Percentiles rank a stretch among this genome's conserved stretches.
Conservation (phyloP, 2,888 invertebrate species). For the Suillia variegata region DNA sequence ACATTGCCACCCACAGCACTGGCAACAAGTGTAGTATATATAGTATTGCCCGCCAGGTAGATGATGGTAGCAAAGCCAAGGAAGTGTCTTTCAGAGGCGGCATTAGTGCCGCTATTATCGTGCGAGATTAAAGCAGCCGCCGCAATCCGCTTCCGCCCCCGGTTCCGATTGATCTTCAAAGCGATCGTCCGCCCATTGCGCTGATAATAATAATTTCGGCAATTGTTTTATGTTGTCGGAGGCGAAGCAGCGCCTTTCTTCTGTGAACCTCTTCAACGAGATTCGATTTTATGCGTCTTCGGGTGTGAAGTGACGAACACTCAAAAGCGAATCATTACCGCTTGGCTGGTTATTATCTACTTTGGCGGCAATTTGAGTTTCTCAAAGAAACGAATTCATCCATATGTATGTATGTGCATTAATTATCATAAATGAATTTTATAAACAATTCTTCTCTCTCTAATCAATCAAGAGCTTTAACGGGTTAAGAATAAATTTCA, state of each 20-base stretch:
- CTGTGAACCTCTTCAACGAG: not conserved
- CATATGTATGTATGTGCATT: too few relatives aligned
- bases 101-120: constrained; percentile 27
- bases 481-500: too few relatives aligned
- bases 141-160: constrained; percentile 29
- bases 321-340: not conserved
- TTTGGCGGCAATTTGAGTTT: too few relatives aligned
- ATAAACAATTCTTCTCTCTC: too few relatives aligned
- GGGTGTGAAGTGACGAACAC: constrained; percentile 39
- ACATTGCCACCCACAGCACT: constrained; percentile 36
- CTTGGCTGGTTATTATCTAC: not conserved
- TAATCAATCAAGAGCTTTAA: too few relatives aligned
- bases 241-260: too few relatives aligned
- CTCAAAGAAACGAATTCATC: too few relatives aligned
- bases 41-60: constrained; percentile 15
- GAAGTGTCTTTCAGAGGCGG: constrained; percentile 40
- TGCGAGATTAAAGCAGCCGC: constrained; percentile 42
- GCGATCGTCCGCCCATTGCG: not conserved
- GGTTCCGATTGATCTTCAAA: constrained; percentile 34
- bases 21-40: not conserved
- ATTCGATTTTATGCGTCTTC: constrained; percentile 32
- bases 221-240: constrained; percentile 23
- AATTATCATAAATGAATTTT: too few relatives aligned
- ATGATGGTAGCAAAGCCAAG: too few relatives aligned
- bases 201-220: not conserved